Evolutionary conservation across 2,888 invertebrate genomes (phyloP).

Genomic region (Nemoura dubitans): DNA sequence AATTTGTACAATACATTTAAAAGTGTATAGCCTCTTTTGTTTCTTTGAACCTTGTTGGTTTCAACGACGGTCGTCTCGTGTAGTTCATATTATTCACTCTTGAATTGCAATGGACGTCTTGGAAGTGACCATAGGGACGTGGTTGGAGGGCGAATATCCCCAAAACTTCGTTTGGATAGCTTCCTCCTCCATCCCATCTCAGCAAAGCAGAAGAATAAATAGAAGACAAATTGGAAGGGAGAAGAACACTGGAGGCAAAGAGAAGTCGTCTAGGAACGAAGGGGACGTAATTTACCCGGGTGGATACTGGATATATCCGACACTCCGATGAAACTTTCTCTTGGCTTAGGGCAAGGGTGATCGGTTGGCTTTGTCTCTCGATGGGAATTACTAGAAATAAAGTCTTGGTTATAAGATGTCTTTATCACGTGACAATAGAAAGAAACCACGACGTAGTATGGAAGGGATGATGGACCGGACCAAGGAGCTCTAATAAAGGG

Average conservation of each 20-base stretch:
- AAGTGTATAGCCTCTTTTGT: too few species aligned
- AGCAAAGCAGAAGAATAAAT: constrained; percentile 7
- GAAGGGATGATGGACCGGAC: background rate
- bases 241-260: background rate
- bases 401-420: background rate
- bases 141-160: background rate
- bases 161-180: background rate
- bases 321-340: background rate
- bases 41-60: too few species aligned
- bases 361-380: background rate
- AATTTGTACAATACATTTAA: too few species aligned
- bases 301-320: background rate
- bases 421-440: background rate
- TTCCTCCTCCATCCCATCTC: background rate
- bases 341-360: background rate
- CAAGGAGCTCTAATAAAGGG: background rate
- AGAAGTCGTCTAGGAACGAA: background rate
- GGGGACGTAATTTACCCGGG: background rate
- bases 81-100: too few species aligned
- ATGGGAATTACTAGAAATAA: background rate
- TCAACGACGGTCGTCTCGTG: too few species aligned
- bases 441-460: background rate
- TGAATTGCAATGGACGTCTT: too few species aligned
- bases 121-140: too few species aligned
- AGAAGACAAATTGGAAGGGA: constrained; percentile 31